Evolutionary conservation across 2,113 vertebrate species (phyloP), one percentile per base, ranked within the genome.

Genomic region (Mionectes macconnelli): DNA sequence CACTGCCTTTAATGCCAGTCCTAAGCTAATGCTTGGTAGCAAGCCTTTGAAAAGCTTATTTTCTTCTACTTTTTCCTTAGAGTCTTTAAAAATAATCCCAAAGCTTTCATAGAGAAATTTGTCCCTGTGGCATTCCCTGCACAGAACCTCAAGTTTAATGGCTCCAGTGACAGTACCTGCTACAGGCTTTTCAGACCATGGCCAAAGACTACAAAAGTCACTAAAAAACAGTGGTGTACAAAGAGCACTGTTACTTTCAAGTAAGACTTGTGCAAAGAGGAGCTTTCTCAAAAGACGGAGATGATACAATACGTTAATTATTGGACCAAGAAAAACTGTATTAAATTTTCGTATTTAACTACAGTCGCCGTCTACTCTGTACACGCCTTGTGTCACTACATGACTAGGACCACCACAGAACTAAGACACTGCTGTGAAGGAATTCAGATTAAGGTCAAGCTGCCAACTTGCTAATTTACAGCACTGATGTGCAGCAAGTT

Each of bases 101-200:
- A 77, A 59, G 6, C 10, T 30, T 31, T 72, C 6, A 55, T 0
- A 31, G 24, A 33, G 12, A 78, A 67, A 62, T 69, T 68, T 49
- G 5, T 2, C 11, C 12, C 3, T 0, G 0, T 27, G 47, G 7
- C 27, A 12, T 47, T 20, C 14, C 18, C 35, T 37, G 25, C 35
- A 30, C 24, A 55, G 47, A 69, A 8, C 30, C 70, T 62, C 63
- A 69, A 16, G 4, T 49, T 76, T 40, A 62, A 69, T 20, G 12
- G 18, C 40, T 8, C 5, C 40, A 27, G 5, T 56, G 9, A 47
- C 17, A 39, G 1, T 16, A 42, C 4, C n/a, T 15, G 14, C 21
- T 49, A 22, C 9, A 40, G 30, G 28, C 6, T 44, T 44, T 68
- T 37, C 33, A 59, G 6, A 50, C 23, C 33, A 30, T 0, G 1